phyloP scores from a whole-genome alignment of 2,113 vertebrate genomes.

The Plecotus auritus region DNA sequence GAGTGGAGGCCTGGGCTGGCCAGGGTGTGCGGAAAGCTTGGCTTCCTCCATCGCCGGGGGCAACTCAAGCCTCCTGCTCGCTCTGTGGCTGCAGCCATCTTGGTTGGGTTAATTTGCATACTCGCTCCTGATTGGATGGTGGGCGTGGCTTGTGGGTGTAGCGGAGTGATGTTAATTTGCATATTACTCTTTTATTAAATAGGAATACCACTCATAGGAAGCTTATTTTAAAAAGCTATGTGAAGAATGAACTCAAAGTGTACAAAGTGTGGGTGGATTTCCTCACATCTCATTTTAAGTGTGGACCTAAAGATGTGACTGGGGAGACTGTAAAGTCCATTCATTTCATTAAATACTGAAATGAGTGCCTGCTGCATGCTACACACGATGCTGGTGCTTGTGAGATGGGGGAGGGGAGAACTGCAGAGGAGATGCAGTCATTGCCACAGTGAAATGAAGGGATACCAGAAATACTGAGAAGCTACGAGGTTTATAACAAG shows the following conservation, averaged over 20 bases:
- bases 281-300: background rate
- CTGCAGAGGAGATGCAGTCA: background rate
- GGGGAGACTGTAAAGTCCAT: background rate
- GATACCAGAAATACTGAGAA: background rate
- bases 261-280: background rate
- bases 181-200: too few species aligned
- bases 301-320: background rate
- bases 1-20: too few species aligned
- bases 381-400: background rate
- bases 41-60: too few species aligned
- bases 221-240: slow-evolving; percentile 21
- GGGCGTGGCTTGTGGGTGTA: too few species aligned
- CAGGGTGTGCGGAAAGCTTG: too few species aligned
- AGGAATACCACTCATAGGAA: background rate
- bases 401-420: background rate
- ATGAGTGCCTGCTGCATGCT: background rate
- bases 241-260: slow-evolving; percentile 4
- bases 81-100: too few species aligned
- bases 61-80: too few species aligned
- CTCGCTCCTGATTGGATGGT: too few species aligned
- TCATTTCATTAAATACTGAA: background rate
- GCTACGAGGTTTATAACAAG: background rate
- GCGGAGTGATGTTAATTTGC: too few species aligned
- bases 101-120: too few species aligned
- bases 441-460: background rate